Evolutionary conservation across 1,140 invertebrate species (phyloP).

Genomic region (Apis laboriosa): DNA sequence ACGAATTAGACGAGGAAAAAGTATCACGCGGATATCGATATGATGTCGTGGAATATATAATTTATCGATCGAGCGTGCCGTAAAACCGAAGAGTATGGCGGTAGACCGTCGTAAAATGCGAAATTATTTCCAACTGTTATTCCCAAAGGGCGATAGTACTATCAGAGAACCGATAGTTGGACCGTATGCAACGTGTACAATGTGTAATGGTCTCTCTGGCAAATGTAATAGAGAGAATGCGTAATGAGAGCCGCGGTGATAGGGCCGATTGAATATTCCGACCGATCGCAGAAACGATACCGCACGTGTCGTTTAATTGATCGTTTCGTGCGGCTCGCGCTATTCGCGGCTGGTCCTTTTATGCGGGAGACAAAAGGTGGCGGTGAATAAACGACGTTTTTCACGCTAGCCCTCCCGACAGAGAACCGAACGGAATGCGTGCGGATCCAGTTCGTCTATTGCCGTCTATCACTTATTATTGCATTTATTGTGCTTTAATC

Average conservation of each 20-base stretch:
- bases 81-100: not conserved
- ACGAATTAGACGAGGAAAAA: not conserved
- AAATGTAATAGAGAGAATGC: not conserved
- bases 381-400: slow-evolving; percentile 13
- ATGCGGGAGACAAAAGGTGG: not conserved
- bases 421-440: not conserved
- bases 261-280: slow-evolving; percentile 6
- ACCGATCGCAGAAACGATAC: slow-evolving; percentile 5
- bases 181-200: not conserved
- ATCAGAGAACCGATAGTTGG: too few relatives aligned
- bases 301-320: slow-evolving; percentile 36
- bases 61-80: not conserved
- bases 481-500: too few relatives aligned
- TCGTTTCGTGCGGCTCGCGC: slow-evolving; percentile 22
- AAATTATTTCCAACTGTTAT: not conserved
- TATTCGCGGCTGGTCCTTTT: slow-evolving; percentile 18
- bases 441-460: not conserved
- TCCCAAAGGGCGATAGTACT: too few relatives aligned
- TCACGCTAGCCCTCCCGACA: not conserved
- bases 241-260: not conserved
- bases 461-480: too few relatives aligned
- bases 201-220: not conserved
- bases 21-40: not conserved
- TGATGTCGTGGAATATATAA: not conserved
- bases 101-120: not conserved